Conservation (phyloP, 1,140 invertebrate genomes). For the Antheraea mylitta region DNA sequence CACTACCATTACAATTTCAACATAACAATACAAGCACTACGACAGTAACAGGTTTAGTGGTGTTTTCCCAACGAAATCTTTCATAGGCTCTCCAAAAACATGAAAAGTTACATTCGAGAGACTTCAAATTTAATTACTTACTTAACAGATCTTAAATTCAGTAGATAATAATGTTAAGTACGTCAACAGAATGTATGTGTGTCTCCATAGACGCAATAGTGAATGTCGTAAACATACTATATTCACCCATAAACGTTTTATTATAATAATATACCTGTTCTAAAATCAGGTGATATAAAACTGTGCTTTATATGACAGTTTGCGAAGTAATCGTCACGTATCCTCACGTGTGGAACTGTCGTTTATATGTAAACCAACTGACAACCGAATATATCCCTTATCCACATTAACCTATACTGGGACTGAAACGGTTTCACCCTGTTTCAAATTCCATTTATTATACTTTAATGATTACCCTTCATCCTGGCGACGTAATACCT, state of each 20-base stretch:
- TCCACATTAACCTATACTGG: background rate
- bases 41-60: too few species aligned
- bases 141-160: too few species aligned
- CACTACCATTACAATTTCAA: too few species aligned
- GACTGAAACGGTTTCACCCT: background rate
- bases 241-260: background rate
- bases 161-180: background rate
- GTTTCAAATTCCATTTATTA: background rate
- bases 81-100: too few species aligned
- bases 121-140: too few species aligned
- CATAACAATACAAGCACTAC: too few species aligned
- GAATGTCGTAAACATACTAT: background rate
- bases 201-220: background rate
- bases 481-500: too few species aligned
- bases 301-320: background rate
- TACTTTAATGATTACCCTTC: background rate
- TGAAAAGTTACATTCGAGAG: too few species aligned
- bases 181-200: background rate
- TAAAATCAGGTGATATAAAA: slow-evolving; percentile 2
- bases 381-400: background rate
- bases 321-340: background rate
- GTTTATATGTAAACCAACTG: background rate
- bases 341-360: slow-evolving; percentile 1
- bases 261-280: background rate
- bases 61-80: too few species aligned